Evolutionary conservation across 2,797 vertebrate species (phyloP).

Genomic region (Octomys mimax): DNA sequence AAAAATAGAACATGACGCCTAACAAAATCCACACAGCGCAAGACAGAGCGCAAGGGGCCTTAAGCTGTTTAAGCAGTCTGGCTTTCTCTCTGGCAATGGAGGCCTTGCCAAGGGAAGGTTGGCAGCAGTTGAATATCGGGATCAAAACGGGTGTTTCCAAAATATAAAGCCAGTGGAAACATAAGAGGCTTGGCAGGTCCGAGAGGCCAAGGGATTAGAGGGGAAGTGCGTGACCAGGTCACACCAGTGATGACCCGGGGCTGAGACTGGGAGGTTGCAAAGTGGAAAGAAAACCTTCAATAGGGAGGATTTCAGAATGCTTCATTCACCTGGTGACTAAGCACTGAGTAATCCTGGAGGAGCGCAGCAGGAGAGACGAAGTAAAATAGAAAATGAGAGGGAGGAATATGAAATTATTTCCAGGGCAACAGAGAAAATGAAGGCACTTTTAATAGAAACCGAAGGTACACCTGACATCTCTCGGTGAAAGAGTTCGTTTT

Average conservation of each 20-base stretch:
- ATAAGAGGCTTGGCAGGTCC: background rate
- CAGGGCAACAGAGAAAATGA: constrained; percentile 66
- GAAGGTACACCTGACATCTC: constrained; percentile 17
- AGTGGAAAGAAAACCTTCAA: constrained; percentile 21
- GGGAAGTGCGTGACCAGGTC: background rate
- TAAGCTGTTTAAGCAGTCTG: background rate
- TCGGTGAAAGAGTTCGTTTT: constrained; percentile 31
- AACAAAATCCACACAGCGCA: background rate
- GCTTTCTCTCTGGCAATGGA: background rate
- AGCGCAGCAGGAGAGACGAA: constrained; percentile 53
- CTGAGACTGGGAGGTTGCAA: background rate
- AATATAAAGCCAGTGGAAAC: constrained; percentile 33
- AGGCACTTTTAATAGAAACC: constrained; percentile 62
- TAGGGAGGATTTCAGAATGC: constrained; percentile 37
- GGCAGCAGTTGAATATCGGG: background rate
- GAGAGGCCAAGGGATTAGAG: background rate
- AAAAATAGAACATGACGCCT: background rate
- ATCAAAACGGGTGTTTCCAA: constrained; percentile 3
- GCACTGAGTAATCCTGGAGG: constrained; percentile 64
- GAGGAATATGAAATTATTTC: constrained; percentile 74
- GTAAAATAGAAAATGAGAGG: constrained; percentile 79
- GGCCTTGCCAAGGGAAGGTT: background rate
- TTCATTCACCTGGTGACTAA: constrained; percentile 74
- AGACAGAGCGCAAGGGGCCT: background rate
- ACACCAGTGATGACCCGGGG: background rate